Percentiles rank a stretch among this genome's conserved stretches.
Conservation (phyloP, 2,113 vertebrate genomes). For the Chamaetylas fuelleborni region DNA sequence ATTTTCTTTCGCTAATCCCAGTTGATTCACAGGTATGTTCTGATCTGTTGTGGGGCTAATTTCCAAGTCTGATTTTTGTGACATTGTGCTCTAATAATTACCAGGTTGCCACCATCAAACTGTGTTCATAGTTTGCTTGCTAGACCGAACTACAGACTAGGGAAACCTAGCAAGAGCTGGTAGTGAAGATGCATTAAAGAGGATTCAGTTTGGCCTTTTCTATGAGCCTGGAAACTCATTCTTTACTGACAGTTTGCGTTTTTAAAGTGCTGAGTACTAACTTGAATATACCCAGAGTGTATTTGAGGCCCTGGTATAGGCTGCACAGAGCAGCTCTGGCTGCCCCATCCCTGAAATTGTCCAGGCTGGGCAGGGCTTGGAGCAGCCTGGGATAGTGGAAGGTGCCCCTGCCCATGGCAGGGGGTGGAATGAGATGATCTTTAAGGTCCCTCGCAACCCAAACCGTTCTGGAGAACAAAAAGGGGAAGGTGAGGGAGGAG, state of each 20-base stretch:
- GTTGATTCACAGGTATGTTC: constrained; percentile 91
- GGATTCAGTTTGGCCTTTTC: not conserved
- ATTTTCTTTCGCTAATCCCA: constrained; percentile 95
- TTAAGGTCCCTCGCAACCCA: not conserved
- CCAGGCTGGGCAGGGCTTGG: accelerated
- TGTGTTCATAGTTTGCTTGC: not conserved
- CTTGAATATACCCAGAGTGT: no score
- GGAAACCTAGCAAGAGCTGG: not conserved
- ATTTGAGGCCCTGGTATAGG: not conserved
- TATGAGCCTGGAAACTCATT: not conserved
- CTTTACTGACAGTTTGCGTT: not conserved
- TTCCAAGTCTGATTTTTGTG: not conserved
- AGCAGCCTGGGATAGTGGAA: not conserved
- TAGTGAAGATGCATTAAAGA: not conserved
- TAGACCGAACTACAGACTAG: not conserved
- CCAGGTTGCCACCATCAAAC: not conserved
- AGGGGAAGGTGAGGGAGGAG: not conserved
- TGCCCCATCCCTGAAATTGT: not conserved
- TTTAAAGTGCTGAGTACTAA: not conserved
- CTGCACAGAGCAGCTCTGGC: not conserved
- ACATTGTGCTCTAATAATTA: accelerated
- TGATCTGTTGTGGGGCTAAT: constrained; percentile 1
- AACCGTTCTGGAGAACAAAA: not conserved
- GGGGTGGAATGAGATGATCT: not conserved
- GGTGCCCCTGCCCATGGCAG: not conserved